Conservation (phyloP, 2,113 vertebrate genomes). For the Leucosticte australis region DNA sequence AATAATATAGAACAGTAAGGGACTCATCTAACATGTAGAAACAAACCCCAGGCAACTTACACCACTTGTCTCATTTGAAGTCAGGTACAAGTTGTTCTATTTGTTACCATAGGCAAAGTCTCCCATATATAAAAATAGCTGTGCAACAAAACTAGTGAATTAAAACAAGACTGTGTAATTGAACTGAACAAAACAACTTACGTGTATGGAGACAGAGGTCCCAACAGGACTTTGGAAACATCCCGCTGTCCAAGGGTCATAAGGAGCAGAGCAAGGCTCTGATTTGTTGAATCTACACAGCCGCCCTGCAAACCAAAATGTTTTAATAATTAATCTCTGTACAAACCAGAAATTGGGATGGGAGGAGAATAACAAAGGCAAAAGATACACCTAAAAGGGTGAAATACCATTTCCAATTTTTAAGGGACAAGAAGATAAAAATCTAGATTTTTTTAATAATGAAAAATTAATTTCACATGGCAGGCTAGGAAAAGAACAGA, state of each 20-base stretch:
- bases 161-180: neutral
- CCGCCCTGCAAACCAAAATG: constrained; percentile 85
- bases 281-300: constrained; percentile 94
- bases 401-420: neutral
- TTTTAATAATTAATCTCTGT: constrained; percentile 67
- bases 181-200: constrained; percentile 75
- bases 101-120: neutral
- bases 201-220: constrained; percentile 95
- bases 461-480: neutral
- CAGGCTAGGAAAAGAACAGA: neutral
- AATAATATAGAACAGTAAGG: neutral
- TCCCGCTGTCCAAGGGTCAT: constrained; percentile 98
- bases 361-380: neutral
- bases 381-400: neutral
- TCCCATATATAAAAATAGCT: neutral
- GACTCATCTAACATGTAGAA: neutral
- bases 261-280: constrained; percentile 89
- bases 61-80: neutral
- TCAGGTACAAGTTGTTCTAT: neutral
- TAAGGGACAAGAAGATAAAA: constrained; percentile 18
- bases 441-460: neutral
- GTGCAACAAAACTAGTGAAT: neutral
- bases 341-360: constrained; percentile 44
- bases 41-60: neutral
- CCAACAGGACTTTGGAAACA: constrained; percentile 93